Base-by-base conservation (phyloP, 2,888 invertebrate genomes). In the Lithophane socia region DNA sequence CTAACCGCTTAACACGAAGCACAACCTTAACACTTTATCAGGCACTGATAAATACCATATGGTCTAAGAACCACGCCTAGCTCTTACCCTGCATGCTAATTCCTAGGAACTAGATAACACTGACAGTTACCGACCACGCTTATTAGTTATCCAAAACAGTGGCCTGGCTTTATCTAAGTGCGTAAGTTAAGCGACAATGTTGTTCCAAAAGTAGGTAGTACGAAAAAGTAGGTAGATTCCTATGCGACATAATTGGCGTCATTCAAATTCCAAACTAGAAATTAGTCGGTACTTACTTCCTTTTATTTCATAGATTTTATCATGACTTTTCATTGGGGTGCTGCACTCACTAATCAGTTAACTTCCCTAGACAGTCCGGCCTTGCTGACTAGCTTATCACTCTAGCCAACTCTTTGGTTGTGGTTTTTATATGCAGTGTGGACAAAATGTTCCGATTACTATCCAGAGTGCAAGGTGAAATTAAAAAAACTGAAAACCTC, bases 91-190 rank as follows among this genome's bases (percentile, higher is more conserved):
- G 87, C 79, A 81, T 86, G 83, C 78, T 80, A 84, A 88, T 86
- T 79, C 61, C 75, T 82, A 90, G 87, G 88, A 91, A 92, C 87
- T 84, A 85, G 90, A 90, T 90, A 91, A 90, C 81, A 81, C 73
- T 82, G 86, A 81, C 89, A 83, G 77, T 58, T 63, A 73, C 64
- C 56, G 54, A 77, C 74, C 60, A 78, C 83, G 75, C 77, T 83
- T 83, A 70, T 85, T 85, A 72, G 73, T 83, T 86, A 77, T 75
- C 84, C 73, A 56, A 86, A 85, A 86, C 83, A 76, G 84, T 58
- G 61, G 75, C 74, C n/a, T 7, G 54, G 24, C 29, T 66, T 86
- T 86, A 85, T 85, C 76, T 61, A 0, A n/a, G 58, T 60, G 52
- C 70, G 75, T 80, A 65, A 85, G 24, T 67, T 29, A 77, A 68